Base-by-base conservation (phyloP, 2,113 vertebrate genomes). In the Dryoscopus gambensis region DNA sequence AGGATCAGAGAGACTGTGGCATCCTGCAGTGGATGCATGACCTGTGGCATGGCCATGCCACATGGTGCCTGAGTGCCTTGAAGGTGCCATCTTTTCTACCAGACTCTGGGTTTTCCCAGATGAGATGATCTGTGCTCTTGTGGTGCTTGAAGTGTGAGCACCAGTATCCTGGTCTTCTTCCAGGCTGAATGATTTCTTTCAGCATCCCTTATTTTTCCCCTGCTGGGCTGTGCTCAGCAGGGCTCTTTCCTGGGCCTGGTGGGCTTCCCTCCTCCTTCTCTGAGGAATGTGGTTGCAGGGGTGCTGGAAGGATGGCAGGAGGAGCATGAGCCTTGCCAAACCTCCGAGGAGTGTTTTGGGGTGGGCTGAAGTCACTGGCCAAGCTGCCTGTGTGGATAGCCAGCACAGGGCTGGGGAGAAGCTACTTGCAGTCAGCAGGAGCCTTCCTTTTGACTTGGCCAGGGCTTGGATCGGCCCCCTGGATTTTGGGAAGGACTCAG, bases 31-130 rank as follows among this genome's bases (percentile, higher is more conserved):
- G 2, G 3, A 14, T 42, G 75, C 25, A n/a, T 23, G 35, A 69
- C 33, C 62, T 17, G 14, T 1, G 8, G 13, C 1, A 1, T 5
- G 7, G 5, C n/a, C 0, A 0, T 53, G 28, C 50, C 7, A 3
- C 65, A 46, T 2, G 1, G 30, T 63, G 39, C 50, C 63, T 27
- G 46, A 76, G 46, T 3, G 7, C 35, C 24, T 82, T 5, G 7
- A 62, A 80, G 35, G 50, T 87, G 75, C 55, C 35, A 19, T 78
- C 59, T 75, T 77, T 75, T 74, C 47, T 30, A 25, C 14, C 15
- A 47, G 89, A 7, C 69, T 42, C 39, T 47, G 25, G 1, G 63
- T 92, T 88, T 83, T 75, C 49, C 70, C 55, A 70, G 79, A 87
- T 86, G 75, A 59, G 52, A 20, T 69, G 82, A 73, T 87, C 64